A percentile compares a stretch with the other conserved stretches of the same genome.
Conservation (phyloP, 2,113 vertebrate species). For the Rhegmatorhina hoffmannsi region DNA sequence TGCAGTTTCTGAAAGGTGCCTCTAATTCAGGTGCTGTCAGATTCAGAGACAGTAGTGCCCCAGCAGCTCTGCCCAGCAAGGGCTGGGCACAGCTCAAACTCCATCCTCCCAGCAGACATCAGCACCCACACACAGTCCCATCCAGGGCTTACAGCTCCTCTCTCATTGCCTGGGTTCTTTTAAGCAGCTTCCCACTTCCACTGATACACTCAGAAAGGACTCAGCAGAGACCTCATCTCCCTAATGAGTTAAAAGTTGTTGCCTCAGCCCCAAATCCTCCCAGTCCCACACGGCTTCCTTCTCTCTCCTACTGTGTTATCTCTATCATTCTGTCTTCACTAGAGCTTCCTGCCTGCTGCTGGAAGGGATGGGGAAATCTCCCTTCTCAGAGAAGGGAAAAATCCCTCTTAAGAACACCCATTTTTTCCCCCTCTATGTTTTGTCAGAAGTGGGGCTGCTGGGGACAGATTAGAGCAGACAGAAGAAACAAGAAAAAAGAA, state of each 20-base stretch:
- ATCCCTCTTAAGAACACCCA: background rate
- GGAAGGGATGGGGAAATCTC: background rate
- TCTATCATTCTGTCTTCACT: background rate
- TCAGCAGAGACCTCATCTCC: background rate
- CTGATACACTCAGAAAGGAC: background rate
- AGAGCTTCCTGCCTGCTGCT: background rate
- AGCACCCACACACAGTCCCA: background rate
- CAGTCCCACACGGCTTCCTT: background rate
- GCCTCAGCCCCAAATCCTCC: background rate
- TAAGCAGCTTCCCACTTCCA: background rate
- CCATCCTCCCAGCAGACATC: background rate
- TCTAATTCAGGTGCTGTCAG: background rate
- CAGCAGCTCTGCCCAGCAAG: background rate
- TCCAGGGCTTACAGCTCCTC: background rate
- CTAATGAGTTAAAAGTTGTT: background rate
- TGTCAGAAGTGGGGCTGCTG: background rate
- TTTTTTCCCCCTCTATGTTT: background rate
- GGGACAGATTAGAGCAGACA: background rate
- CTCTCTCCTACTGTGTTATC: background rate
- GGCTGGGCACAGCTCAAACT: background rate
- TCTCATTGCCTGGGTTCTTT: background rate
- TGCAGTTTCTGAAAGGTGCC: background rate
- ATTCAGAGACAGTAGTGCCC: background rate
- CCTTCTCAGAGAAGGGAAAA: background rate
- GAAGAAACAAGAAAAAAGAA: background rate